Base-by-base conservation (phyloP, 2,888 invertebrate genomes). In the Achlya flavicornis region DNA sequence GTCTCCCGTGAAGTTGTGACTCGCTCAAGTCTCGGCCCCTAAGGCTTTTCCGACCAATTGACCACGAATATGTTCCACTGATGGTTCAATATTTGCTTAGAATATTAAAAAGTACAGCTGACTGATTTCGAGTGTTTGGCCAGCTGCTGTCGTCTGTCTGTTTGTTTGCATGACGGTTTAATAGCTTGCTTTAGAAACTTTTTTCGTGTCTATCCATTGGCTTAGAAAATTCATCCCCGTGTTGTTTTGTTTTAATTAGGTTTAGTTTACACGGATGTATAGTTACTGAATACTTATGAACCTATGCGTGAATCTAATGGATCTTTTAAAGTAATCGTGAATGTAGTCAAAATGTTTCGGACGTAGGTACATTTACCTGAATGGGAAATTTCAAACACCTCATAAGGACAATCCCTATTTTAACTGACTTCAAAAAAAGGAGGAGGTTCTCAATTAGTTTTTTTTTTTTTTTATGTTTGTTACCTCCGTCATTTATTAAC, bases 1-100 rank as follows among this genome's bases (percentile, higher is more conserved):
- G 14, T 53, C 19, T 53, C 53, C 53, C 53, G 53, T 19, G 53
- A 53, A 19, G 53, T n/a, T 53, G 59, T n/a, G n/a, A n/a, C n/a
- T 26, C 19, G 48, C 57, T 38, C 57, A 64, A 59, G 59, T 68
- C 68, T 64, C 63, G 68, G 61, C 69, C 76, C 74, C 60, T 16
- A 58, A 16, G 77, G 78, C 78, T 85, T 82, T 87, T 86, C 80
- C 86, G 81, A 75, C 68, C 84, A 87, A 88, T 90, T 87, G 86
- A 79, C 74, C 81, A 82, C 80, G 79, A 87, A 86, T 85, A 74
- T 80, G 82, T 79, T 80, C 76, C 73, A 73, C 66, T 67, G 70
- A 71, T 76, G 74, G 76, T 64, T 73, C 77, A 85, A 87, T 89
- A 83, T 88, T 88, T 87, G 76, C 80, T 79, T 73, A 78, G 82